These are phyloP conservation scores for Terebella lapidaria DNA, from an alignment of 2,888 invertebrate species.

Conservation along the genomic window DNA sequence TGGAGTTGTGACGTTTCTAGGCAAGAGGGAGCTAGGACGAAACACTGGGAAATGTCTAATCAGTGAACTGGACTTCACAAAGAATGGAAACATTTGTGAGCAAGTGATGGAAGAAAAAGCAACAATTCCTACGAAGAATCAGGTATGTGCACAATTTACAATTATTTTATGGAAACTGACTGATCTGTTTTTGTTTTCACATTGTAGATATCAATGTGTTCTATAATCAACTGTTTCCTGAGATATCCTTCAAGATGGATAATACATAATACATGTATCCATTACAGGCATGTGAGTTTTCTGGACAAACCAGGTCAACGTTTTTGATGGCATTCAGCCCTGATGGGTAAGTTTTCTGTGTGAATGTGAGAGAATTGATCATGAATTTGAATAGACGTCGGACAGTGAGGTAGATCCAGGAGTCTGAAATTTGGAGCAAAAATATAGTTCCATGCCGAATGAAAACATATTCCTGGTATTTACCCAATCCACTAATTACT, in stretches of 20 bases:
- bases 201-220: neutral
- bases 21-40: too few relatives aligned
- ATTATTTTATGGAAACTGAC: neutral
- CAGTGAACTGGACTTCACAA: too few relatives aligned
- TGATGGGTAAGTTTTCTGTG: conserved; percentile 65
- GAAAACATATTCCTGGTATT: neutral
- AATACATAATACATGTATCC: conserved; percentile 11
- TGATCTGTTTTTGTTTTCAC: neutral
- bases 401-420: too few relatives aligned
- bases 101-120: conserved; percentile 25
- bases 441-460: neutral
- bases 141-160: conserved; percentile 12
- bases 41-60: too few relatives aligned
- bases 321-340: conserved; percentile 84
- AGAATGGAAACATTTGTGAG: neutral
- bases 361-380: too few relatives aligned
- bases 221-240: neutral
- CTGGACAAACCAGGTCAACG: conserved; percentile 72
- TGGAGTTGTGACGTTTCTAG: too few relatives aligned
- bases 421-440: too few relatives aligned
- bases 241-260: neutral
- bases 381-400: too few relatives aligned
- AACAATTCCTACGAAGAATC: conserved; percentile 23
- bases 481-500: neutral
- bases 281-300: conserved; percentile 47